Base-by-base conservation (phyloP, 2,113 vertebrate genomes). In the Scortum barcoo region DNA sequence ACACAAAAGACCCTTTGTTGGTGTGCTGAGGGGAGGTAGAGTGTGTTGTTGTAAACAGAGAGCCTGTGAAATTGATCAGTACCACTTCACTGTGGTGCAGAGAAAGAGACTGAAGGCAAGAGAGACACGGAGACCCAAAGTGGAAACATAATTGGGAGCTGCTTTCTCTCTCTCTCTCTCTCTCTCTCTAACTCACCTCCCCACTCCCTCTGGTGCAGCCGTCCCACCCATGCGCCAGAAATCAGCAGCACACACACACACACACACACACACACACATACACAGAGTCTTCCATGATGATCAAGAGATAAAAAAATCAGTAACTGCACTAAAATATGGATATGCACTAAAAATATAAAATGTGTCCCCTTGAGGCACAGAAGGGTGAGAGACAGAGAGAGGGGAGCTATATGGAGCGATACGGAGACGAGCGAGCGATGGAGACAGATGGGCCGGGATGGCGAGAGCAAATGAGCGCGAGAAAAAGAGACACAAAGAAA, bases 261-360 rank as follows among this genome's bases (percentile, higher is more conserved):
- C 62, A 22, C 36, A 44, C 7, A 63, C 19, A 44, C 12, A 40
- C 16, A 57, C 20, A 44, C 46, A 76, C 13, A 68, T 2, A 70
- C n/a, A 71, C 28, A 81, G 30, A 84, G 76, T 72, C 66, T 90
- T 89, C 80, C 80, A 57, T 46, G 77, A 89, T 88, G 90, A 93
- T 93, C 88, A 89, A 92, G 87, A 91, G 84, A 89, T 83, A 80
- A 86, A 90, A 90, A 91, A 91, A 83, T 84, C 89, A 83, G 79
- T 78, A 83, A 89, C 84, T 67, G 86, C 85, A 85, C 88, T 91
- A 88, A 92, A 93, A 93, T 91, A 87, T 91, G 79, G 85, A 90
- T 88, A 84, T 88, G 86, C 69, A 86, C 89, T 90, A 90, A 92
- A 92, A 93, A 91, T 90, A 93, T 86, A 68, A 82, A 88, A 86